Evolutionary conservation across 2,113 vertebrate genomes (phyloP), one percentile per base, ranked within the genome.

Genomic region (Macquaria ambigua): DNA sequence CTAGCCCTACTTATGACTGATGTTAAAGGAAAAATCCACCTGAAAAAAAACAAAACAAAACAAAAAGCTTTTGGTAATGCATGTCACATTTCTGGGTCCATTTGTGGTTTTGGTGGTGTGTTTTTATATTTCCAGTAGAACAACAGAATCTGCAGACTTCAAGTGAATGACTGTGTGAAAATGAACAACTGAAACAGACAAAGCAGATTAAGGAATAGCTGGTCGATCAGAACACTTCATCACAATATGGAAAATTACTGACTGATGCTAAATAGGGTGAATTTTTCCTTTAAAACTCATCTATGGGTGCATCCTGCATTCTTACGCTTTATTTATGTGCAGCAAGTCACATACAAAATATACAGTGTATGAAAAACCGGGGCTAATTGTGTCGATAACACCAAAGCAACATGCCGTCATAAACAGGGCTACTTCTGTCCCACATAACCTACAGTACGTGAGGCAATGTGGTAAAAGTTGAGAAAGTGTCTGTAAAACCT

Each of bases 301-400:
- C 52, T 48, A 43, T 61, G 37, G 43, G 59, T 88, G 77, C 23
- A 61, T 87, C 75, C 71, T 71, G 74, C 73, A 34, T 73, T 58
- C 41, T 53, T 75, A 62, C 20, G 55, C 59, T 63, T 90, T 77
- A 84, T 83, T 80, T 56, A 79, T 85, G 85, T 85, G 89, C 87
- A 81, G 82, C 86, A 52, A 88, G 74, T 90, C 87, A 85, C 88
- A 87, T 85, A 88, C 53, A 87, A 91, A 89, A 89, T 79, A 83
- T 93, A 94, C 94, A 94, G 92, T 94, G 93, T 93, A 84, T 86
- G 81, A 84, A 83, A 8, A 77, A 81, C 43, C 0, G 61, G 89
- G 86, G 77, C 61, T 69, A 84, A 74, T 77, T 77, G 86, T 39
- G 70, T 73, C 55, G 23, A 79, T 83, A 75, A 88, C 81, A 85